These are phyloP conservation scores for Perca flavescens DNA, from an alignment of 2,113 vertebrate species.

Conservation along the genomic window DNA sequence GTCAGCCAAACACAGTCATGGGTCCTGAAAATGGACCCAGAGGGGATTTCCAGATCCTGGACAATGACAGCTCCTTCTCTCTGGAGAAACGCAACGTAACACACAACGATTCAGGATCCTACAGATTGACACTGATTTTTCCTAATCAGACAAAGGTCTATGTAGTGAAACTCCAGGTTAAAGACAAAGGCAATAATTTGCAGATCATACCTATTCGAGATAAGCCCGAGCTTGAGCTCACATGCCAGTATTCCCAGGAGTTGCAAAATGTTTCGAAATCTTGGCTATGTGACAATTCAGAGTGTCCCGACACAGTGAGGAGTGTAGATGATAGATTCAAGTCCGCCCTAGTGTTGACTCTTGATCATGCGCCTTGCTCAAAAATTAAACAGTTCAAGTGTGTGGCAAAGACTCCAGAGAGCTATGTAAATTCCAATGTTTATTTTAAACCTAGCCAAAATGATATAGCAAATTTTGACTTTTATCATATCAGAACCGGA, in stretches of 20 bases:
- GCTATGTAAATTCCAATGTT: too few species aligned
- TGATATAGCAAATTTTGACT: too few species aligned
- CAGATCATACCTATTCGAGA: not conserved
- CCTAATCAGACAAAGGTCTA: not conserved
- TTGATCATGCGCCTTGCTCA: not conserved
- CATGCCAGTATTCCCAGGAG: not conserved
- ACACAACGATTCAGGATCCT: not conserved
- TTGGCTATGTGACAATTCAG: not conserved
- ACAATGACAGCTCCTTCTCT: not conserved
- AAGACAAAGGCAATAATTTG: not conserved
- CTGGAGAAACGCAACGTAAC: not conserved
- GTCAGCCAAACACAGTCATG: not conserved
- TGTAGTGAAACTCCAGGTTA: conserved; percentile 8
- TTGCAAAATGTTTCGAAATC: not conserved
- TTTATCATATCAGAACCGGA: fast-evolving
- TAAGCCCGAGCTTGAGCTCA: not conserved
- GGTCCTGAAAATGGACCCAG: not conserved
- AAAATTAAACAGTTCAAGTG: not conserved
- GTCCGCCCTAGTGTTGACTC: not conserved
- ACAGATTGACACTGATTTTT: not conserved
- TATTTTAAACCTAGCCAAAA: not conserved
- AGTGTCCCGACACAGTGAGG: not conserved
- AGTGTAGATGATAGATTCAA: conserved; percentile 5
- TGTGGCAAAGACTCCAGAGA: not conserved
- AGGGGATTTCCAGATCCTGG: not conserved